Percentiles rank a stretch among this genome's conserved stretches.
phyloP scores from a whole-genome alignment of 2,113 vertebrate genomes.

The Orycteropus afer region DNA sequence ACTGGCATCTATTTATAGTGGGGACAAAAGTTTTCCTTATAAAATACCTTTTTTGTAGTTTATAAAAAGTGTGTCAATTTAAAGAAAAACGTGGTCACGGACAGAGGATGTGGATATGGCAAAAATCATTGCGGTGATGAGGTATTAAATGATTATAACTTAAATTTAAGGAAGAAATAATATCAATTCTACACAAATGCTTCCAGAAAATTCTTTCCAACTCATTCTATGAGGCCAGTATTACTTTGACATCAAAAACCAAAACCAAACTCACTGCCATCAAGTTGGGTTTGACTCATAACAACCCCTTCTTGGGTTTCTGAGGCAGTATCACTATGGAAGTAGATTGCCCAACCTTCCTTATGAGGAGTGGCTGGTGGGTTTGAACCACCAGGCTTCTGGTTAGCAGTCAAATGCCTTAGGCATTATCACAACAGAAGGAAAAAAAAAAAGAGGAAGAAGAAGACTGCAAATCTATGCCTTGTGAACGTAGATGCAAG shows the following conservation, averaged over 20 bases:
- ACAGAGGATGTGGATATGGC: background rate
- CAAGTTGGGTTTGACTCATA: too few relatives aligned
- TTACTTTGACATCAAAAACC: too few relatives aligned
- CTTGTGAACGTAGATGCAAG: background rate
- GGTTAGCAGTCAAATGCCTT: too few relatives aligned
- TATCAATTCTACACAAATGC: background rate
- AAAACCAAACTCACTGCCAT: too few relatives aligned
- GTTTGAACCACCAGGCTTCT: too few relatives aligned
- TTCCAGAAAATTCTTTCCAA: background rate
- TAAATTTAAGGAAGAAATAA: background rate
- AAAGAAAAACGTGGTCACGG: background rate
- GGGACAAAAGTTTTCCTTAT: background rate
- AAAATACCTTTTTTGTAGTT: background rate
- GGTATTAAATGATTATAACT: background rate
- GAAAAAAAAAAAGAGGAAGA: background rate
- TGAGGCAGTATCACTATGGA: too few relatives aligned
- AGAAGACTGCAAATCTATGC: background rate
- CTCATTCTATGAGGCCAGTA: background rate
- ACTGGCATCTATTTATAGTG: background rate
- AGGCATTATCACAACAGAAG: slow-evolving; percentile 12
- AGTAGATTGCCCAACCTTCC: too few relatives aligned
- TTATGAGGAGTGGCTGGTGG: too few relatives aligned
- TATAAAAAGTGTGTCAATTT: background rate
- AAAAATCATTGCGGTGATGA: background rate
- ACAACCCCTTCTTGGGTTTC: too few relatives aligned